Evolutionary conservation across 2,797 vertebrate species (phyloP).

Genomic region (Channallabes apus): DNA sequence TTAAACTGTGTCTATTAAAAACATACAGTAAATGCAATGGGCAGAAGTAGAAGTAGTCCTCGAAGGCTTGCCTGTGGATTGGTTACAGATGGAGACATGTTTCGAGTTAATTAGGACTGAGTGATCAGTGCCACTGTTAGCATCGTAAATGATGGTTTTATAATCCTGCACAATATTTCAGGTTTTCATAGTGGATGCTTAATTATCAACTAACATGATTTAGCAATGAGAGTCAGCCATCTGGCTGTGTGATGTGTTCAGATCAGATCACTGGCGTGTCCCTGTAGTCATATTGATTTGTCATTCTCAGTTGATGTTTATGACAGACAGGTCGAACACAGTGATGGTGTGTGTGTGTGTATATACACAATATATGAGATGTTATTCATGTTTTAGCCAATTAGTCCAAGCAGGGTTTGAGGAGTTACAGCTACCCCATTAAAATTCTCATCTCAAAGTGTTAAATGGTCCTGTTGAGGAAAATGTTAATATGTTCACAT

Average conservation of each 20-base stretch:
- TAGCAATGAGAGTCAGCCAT: slow-evolving; percentile 18
- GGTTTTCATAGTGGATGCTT: background rate
- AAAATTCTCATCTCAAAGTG: background rate
- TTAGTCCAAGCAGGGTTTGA: too few relatives aligned
- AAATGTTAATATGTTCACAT: background rate
- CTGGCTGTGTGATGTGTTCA: slow-evolving; percentile 21
- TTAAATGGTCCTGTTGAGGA: background rate
- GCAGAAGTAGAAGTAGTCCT: background rate
- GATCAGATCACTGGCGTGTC: background rate
- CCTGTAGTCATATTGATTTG: background rate
- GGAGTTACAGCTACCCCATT: background rate
- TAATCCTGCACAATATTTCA: slow-evolving; percentile 11
- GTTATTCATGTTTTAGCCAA: background rate
- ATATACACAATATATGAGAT: background rate
- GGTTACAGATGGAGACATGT: slow-evolving; percentile 48
- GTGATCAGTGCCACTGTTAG: slow-evolving; percentile 24
- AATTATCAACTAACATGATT: slow-evolving; percentile 31
- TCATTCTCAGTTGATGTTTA: slow-evolving; percentile 1
- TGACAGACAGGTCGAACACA: background rate
- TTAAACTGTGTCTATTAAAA: slow-evolving; percentile 3
- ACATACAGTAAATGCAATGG: background rate
- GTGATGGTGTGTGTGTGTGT: background rate
- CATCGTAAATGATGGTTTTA: slow-evolving; percentile 16
- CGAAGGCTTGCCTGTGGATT: slow-evolving; percentile 11
- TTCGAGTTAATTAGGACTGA: slow-evolving; percentile 11